Evolutionary conservation across 2,888 invertebrate genomes (phyloP).

Genomic region (Ganaspis brasiliensis): DNA sequence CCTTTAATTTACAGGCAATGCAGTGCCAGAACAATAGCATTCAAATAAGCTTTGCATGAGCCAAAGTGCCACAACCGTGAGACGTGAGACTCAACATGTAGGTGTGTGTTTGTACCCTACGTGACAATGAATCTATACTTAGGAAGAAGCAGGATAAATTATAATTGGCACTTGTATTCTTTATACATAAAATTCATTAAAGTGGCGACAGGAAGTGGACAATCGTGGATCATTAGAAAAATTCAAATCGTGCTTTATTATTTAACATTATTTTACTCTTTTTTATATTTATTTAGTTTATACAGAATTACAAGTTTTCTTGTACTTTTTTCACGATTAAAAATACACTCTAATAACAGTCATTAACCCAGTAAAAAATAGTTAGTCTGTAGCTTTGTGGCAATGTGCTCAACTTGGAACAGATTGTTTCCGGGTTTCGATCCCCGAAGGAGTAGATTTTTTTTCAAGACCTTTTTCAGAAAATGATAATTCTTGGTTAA

Average conservation of each 20-base stretch:
- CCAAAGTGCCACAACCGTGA: conserved; percentile 20
- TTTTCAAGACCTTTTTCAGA: no score
- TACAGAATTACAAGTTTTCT: no score
- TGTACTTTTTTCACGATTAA: no score
- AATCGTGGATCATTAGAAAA: background rate
- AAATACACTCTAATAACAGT: no score
- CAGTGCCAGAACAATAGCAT: conserved; percentile 32
- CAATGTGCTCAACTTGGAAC: no score
- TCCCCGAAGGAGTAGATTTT: no score
- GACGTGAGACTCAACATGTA: conserved; percentile 11
- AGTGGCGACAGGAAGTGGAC: background rate
- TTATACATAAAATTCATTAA: conserved; percentile 7
- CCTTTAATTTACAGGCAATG: conserved; percentile 21
- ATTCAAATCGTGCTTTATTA: background rate
- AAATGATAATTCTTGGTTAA: no score
- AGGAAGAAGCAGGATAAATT: conserved; percentile 21
- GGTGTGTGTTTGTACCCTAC: background rate
- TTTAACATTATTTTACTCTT: no score
- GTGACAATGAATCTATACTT: conserved; percentile 26
- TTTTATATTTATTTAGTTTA: no score
- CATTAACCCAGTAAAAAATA: no score
- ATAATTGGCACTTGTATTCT: conserved; percentile 12
- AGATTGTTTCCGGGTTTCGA: no score
- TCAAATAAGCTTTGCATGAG: conserved; percentile 28
- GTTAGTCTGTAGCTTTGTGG: no score